A percentile compares a stretch with the other conserved stretches of the same genome.
Conservation (phyloP, 2,888 invertebrate species). For the Ernsta delagoae region DNA sequence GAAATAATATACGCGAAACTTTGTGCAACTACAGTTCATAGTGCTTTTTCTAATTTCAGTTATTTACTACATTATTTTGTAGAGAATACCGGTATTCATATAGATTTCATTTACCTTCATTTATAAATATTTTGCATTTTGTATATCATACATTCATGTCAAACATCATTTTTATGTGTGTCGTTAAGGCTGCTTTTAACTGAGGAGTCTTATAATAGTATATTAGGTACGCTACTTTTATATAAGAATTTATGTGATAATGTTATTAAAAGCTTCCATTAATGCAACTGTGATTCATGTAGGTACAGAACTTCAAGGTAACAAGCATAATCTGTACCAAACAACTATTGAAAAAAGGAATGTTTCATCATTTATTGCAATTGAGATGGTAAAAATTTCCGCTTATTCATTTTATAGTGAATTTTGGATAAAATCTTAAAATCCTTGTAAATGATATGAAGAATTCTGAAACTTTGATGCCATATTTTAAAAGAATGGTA, state of each 20-base stretch:
- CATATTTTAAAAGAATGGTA: slow-evolving; percentile 9
- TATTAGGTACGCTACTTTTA: slow-evolving; percentile 17
- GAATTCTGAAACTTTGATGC: slow-evolving; percentile 11
- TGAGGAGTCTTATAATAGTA: slow-evolving; percentile 18
- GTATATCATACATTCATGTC: neutral
- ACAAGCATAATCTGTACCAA: slow-evolving; percentile 23
- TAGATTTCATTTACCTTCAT: neutral
- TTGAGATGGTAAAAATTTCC: slow-evolving; percentile 23
- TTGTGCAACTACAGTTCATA: slow-evolving; percentile 24
- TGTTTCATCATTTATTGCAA: slow-evolving; percentile 22
- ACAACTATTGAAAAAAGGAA: slow-evolving; percentile 33
- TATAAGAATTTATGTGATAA: slow-evolving; percentile 23
- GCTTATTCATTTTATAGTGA: slow-evolving; percentile 3
- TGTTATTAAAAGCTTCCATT: slow-evolving; percentile 23
- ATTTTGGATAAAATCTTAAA: neutral
- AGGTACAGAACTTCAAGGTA: slow-evolving; percentile 20
- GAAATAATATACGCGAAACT: slow-evolving; percentile 15
- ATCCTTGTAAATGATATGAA: neutral
- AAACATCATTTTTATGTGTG: slow-evolving; percentile 12
- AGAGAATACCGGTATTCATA: neutral
- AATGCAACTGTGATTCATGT: slow-evolving; percentile 23
- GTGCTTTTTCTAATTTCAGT: slow-evolving; percentile 21
- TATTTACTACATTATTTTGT: slow-evolving; percentile 9
- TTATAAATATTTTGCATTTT: neutral
- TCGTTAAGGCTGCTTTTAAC: slow-evolving; percentile 3